Evolutionary conservation across 2,888 invertebrate genomes (phyloP).

Genomic region (Dicyrtomina minuta): DNA sequence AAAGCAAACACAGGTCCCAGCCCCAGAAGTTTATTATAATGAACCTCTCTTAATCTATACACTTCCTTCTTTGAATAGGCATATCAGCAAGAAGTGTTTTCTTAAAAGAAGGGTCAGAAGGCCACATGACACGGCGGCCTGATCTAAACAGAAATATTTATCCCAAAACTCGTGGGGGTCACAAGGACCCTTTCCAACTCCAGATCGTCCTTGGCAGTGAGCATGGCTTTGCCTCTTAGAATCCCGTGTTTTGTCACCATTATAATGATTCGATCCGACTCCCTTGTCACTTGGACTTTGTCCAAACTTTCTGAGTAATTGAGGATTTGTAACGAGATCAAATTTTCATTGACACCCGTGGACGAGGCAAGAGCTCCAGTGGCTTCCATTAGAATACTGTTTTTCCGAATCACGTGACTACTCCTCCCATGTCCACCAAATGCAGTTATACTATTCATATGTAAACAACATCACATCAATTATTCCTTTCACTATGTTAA

Average conservation of each 20-base stretch:
- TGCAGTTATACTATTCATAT: background rate
- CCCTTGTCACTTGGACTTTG: background rate
- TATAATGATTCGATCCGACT: slow-evolving; percentile 2
- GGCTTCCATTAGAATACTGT: slow-evolving; percentile 3
- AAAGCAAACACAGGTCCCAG: too few species aligned
- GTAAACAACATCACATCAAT: background rate
- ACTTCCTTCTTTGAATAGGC: too few species aligned
- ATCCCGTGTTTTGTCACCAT: background rate
- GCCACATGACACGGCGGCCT: too few species aligned
- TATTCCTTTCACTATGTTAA: background rate
- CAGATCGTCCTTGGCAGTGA: too few species aligned
- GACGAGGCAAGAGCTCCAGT: background rate
- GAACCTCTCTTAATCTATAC: too few species aligned
- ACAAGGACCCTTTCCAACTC: too few species aligned
- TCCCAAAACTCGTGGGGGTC: too few species aligned
- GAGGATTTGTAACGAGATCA: background rate
- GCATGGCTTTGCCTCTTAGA: background rate
- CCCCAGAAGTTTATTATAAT: too few species aligned
- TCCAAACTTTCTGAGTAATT: background rate
- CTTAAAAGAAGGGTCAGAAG: too few species aligned
- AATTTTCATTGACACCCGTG: background rate
- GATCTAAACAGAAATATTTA: too few species aligned
- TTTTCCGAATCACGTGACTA: background rate
- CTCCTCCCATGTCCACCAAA: background rate
- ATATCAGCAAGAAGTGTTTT: too few species aligned